phyloP scores from a whole-genome alignment of 1,140 invertebrate species.

The Aphelinus certus region DNA sequence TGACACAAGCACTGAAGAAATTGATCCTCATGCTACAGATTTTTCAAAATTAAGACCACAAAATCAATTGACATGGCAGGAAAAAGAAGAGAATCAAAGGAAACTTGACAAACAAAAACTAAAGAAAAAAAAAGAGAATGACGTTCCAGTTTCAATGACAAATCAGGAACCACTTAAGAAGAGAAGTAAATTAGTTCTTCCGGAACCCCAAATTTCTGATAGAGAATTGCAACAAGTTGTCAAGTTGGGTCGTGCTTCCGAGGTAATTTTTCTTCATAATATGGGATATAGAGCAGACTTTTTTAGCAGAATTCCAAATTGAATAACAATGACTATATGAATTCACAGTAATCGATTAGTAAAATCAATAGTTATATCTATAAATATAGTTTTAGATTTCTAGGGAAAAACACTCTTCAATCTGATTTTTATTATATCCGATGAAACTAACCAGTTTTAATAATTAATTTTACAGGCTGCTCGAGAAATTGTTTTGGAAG shows the following conservation, averaged over 20 bases:
- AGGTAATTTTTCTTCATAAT: slow-evolving; percentile 61
- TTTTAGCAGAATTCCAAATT: too few species aligned
- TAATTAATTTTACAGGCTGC: slow-evolving; percentile 69
- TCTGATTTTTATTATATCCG: background rate
- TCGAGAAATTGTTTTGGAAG: slow-evolving; percentile 88
- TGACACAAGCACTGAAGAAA: slow-evolving; percentile 88
- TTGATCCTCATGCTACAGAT: slow-evolving; percentile 89
- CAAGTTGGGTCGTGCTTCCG: slow-evolving; percentile 94
- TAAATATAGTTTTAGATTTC: background rate
- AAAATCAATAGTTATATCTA: background rate
- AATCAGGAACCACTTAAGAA: slow-evolving; percentile 92
- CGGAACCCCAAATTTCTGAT: slow-evolving; percentile 97
- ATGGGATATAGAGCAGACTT: too few species aligned
- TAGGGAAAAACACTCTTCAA: background rate
- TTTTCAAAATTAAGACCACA: slow-evolving; percentile 91
- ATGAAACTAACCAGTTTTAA: background rate
- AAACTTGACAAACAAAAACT: slow-evolving; percentile 92
- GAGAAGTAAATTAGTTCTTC: slow-evolving; percentile 94
- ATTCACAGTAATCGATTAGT: background rate
- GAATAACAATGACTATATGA: too few species aligned
- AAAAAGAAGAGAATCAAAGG: slow-evolving; percentile 89
- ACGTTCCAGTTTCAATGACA: slow-evolving; percentile 91
- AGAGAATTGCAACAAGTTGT: slow-evolving; percentile 91
- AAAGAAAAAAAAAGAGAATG: slow-evolving; percentile 95
- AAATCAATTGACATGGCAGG: slow-evolving; percentile 92